Base-by-base conservation (phyloP, 2,888 invertebrate genomes). In the Augochlorella aurata region DNA sequence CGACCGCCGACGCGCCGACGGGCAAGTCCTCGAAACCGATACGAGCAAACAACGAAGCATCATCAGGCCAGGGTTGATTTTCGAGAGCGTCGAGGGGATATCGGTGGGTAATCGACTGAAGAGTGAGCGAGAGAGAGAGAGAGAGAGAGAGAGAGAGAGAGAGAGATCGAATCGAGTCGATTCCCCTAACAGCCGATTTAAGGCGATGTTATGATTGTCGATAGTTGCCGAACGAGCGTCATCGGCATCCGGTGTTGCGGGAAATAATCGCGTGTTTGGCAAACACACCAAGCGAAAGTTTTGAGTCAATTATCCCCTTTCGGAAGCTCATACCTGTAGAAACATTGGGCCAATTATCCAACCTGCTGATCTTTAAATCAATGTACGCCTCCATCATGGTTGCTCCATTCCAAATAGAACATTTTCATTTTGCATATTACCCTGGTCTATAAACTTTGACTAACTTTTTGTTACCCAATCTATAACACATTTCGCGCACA, bases 71-170 rank as follows among this genome's bases (percentile, higher is more conserved):
- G 16, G 49, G 49, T 68, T 49, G 29, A 68, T 68, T 49, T 68
- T 68, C 49, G 45, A 68, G 50, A 7, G 24, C 24, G 49, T 29
- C 18, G 38, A 52, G 68, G 29, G 68, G 29, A 50, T 69, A 50
- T 69, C 68, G 74, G 29, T n/a, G 45, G 24, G 63, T 74, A 73
- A 76, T 73, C 52, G 74, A 73, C 14, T 1, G 63, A 47, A 74
- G 52, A 38, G 38, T 38, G 38, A 38, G 38, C 38, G 77, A 38
- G 47, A 65, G 29, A 47, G 77, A 38, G 47, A 65, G 29, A 47
- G 77, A 21, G 47, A 65, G 29, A 47, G 77, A 38, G 47, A 54
- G n/a, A 38, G 38, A 38, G 38, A 38, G 38, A 38, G 38, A 38
- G 77, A 38, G 47, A 65, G 29, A 52, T 24, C n/a, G n/a, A 65